These are phyloP conservation scores for Cotesia vestalis DNA, from an alignment of 1,140 invertebrate genomes.

Conservation along the genomic window DNA sequence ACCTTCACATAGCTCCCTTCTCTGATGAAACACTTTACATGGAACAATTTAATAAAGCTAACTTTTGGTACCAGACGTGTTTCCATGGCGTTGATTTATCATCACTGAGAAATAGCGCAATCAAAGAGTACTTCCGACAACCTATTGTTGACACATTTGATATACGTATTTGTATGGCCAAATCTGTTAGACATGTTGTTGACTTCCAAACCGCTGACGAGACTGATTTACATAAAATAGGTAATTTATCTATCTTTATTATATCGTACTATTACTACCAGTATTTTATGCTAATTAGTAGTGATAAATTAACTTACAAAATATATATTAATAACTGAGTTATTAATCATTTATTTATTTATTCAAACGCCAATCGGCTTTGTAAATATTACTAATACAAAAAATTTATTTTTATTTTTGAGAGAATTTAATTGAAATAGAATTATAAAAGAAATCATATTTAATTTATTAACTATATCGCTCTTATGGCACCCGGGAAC, in stretches of 20 bases:
- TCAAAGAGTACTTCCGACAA: slow-evolving; percentile 98
- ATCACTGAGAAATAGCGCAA: slow-evolving; percentile 86
- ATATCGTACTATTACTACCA: slow-evolving; percentile 15
- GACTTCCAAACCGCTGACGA: slow-evolving; percentile 95
- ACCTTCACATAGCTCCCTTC: slow-evolving; percentile 98
- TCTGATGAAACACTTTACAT: slow-evolving; percentile 97
- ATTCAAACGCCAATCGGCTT: no score
- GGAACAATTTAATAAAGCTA: slow-evolving; percentile 98
- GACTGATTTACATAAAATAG: slow-evolving; percentile 93
- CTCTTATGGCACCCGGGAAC: no score
- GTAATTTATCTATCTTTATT: slow-evolving; percentile 55
- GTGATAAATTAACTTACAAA: not conserved
- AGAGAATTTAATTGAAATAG: no score
- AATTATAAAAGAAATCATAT: no score
- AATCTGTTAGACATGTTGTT: slow-evolving; percentile 93
- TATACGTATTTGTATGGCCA: slow-evolving; percentile 95
- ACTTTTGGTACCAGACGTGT: slow-evolving; percentile 98
- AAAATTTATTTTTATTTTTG: no score
- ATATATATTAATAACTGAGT: slow-evolving; percentile 87
- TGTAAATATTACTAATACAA: no score
- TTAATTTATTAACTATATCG: no score
- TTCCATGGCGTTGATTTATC: slow-evolving; percentile 98
- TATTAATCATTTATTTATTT: slow-evolving; percentile 64
- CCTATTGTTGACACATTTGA: slow-evolving; percentile 99
- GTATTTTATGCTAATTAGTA: not conserved